Percentiles rank a stretch among this genome's conserved stretches.
Conservation (phyloP, 2,113 vertebrate species). For the Ophiodon elongatus region DNA sequence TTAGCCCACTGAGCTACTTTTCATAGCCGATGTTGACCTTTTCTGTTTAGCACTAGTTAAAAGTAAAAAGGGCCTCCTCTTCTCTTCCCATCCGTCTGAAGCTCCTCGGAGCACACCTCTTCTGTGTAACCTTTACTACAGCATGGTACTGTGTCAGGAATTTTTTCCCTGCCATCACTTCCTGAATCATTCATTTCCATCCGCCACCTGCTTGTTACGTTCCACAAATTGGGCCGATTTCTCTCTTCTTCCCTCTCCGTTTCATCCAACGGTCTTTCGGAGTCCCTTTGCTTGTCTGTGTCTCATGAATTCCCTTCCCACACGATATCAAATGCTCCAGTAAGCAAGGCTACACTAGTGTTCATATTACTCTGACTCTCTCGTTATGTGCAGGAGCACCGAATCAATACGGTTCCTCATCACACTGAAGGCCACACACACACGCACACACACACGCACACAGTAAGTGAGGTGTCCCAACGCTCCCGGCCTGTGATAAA, state of each 20-base stretch:
- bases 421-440: constrained; percentile 21
- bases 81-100: constrained; percentile 38
- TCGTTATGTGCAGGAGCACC: constrained; percentile 44
- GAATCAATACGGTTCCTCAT: constrained; percentile 62
- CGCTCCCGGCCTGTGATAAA: constrained; percentile 69
- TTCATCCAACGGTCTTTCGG: constrained; percentile 11
- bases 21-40: constrained; percentile 19
- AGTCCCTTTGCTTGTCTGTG: constrained; percentile 20
- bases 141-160: background rate
- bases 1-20: background rate
- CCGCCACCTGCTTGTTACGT: constrained; percentile 10
- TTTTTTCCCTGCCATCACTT: constrained; percentile 33
- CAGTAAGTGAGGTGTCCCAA: constrained; percentile 42
- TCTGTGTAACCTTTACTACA: constrained; percentile 29
- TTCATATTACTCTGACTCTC: constrained; percentile 55
- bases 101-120: background rate
- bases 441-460: constrained; percentile 16
- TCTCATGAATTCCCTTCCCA: constrained; percentile 29
- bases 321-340: constrained; percentile 48
- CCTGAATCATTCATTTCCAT: constrained; percentile 35
- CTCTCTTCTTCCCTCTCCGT: constrained; percentile 33
- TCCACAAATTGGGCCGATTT: constrained; percentile 19
- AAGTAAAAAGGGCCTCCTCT: constrained; percentile 14
- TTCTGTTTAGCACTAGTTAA: constrained; percentile 26
- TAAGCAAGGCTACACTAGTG: constrained; percentile 38